A percentile compares a stretch with the other conserved stretches of the same genome.
These are phyloP conservation scores for Clistopyga incitator DNA, from an alignment of 2,888 invertebrate species.

Conservation along the genomic window DNA sequence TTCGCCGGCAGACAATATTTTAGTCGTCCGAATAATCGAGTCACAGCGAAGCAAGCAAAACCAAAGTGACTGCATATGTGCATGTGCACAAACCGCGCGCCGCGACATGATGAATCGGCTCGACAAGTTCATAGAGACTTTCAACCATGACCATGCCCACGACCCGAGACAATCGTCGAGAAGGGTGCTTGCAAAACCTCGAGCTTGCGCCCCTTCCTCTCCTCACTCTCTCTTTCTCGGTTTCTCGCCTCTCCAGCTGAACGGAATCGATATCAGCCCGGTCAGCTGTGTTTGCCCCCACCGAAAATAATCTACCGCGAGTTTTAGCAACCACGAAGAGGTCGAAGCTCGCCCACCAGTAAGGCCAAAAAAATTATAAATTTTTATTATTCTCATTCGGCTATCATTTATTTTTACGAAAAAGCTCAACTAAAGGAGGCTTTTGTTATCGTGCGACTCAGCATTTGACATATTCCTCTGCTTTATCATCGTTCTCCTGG, in stretches of 20 bases:
- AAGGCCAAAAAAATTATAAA: not conserved
- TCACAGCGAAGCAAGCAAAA: constrained; percentile 1
- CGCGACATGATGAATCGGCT: constrained; percentile 46
- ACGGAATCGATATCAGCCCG: constrained; percentile 67
- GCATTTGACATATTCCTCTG: not conserved
- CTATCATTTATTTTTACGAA: not conserved
- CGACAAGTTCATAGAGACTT: constrained; percentile 29
- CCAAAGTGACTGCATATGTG: not conserved
- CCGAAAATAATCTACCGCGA: constrained; percentile 12
- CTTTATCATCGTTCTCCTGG: not conserved
- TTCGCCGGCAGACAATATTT: not conserved
- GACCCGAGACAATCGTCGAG: not conserved
- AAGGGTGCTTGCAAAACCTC: not conserved
- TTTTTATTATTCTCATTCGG: not conserved
- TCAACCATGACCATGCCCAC: constrained; percentile 57
- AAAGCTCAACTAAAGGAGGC: not conserved
- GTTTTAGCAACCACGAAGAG: not conserved
- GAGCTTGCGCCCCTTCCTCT: constrained; percentile 22
- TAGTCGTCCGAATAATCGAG: constrained; percentile 1
- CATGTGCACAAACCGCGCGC: not conserved
- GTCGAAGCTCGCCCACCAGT: not conserved
- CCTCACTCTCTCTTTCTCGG: not conserved
- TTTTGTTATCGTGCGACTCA: not conserved
- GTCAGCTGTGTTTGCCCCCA: constrained; percentile 68
- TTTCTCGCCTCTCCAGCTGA: not conserved